Percentiles rank a stretch among this genome's conserved stretches.
phyloP scores from a whole-genome alignment of 2,888 invertebrate genomes.

The Dione juno region DNA sequence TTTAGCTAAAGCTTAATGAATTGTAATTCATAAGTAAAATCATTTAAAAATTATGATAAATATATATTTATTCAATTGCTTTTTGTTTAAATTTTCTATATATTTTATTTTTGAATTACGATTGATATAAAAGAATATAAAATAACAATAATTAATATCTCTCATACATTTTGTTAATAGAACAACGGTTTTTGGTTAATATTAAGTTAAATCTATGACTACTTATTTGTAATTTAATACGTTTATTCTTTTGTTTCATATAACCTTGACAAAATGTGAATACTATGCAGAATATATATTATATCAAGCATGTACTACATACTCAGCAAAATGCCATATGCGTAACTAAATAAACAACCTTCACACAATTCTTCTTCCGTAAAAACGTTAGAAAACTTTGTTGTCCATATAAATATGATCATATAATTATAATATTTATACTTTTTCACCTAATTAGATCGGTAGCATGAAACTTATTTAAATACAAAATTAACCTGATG shows the following conservation, averaged over 20 bases:
- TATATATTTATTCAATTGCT: no score
- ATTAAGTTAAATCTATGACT: not conserved
- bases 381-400: not conserved
- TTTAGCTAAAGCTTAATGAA: no score
- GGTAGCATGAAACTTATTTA: no score
- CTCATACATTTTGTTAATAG: not conserved
- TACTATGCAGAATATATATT: not conserved
- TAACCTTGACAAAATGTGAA: slow-evolving; percentile 26
- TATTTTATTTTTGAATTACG: no score
- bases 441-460: no score
- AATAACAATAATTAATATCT: no score
- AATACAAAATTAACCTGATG: no score
- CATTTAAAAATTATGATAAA: no score
- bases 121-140: no score
- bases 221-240: not conserved
- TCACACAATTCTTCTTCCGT: slow-evolving; percentile 43
- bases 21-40: no score
- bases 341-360: slow-evolving; percentile 40
- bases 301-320: slow-evolving; percentile 38
- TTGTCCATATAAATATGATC: slow-evolving; percentile 7
- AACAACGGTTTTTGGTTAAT: not conserved
- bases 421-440: not conserved
- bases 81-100: no score
- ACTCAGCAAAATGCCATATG: slow-evolving; percentile 35
- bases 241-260: slow-evolving; percentile 8